Conservation (phyloP, 1,140 invertebrate genomes). For the Drosophila novamexicana region DNA sequence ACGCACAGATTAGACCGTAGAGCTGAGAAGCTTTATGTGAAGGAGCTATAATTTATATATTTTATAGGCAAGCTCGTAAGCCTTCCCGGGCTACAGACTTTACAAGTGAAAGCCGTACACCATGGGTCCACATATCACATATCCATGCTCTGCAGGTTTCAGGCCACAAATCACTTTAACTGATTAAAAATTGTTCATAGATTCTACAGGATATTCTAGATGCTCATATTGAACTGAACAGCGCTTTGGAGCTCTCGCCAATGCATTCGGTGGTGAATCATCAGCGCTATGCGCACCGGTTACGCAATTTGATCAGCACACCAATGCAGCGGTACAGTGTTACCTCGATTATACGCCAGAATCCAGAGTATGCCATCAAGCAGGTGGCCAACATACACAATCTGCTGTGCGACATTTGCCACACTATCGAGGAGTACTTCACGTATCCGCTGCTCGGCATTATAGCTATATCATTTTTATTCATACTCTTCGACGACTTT, state of each 20-base stretch:
- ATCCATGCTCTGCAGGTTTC: neutral
- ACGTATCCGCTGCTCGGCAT: conserved; percentile 78
- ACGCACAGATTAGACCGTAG: too few relatives aligned
- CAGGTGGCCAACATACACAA: conserved; percentile 81
- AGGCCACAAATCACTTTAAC: too few relatives aligned
- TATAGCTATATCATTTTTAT: conserved; percentile 77
- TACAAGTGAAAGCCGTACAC: neutral
- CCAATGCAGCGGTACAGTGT: conserved; percentile 74
- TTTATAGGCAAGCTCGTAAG: neutral
- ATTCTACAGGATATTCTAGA: conserved; percentile 78
- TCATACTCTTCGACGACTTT: conserved; percentile 81
- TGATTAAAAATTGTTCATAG: conserved; percentile 25
- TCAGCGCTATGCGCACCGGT: conserved; percentile 50
- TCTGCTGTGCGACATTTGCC: conserved; percentile 77
- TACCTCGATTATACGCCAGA: conserved; percentile 76
- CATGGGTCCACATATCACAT: too few relatives aligned
- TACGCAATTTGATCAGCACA: conserved; percentile 53
- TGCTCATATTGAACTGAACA: conserved; percentile 67
- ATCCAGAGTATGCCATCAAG: conserved; percentile 71
- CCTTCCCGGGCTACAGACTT: neutral
- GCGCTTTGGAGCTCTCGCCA: conserved; percentile 69
- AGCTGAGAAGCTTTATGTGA: too few relatives aligned
- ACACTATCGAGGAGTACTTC: conserved; percentile 81
- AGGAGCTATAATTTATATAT: too few relatives aligned
- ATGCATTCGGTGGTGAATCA: conserved; percentile 70